Conservation (phyloP, 1,140 invertebrate genomes). For the Pachyrhynchus sulphureomaculatus region DNA sequence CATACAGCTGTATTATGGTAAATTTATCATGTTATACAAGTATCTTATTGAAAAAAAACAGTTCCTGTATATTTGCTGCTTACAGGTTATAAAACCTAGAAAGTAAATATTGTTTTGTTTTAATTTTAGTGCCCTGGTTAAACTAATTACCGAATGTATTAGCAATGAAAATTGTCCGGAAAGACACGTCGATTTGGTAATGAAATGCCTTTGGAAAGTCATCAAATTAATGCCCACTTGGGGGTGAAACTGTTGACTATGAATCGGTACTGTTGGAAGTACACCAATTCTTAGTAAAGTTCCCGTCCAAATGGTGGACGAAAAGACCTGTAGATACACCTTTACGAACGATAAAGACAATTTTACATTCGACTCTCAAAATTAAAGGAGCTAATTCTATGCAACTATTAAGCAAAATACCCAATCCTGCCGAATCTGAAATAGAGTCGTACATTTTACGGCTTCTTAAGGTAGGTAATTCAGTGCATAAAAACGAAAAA, state of each 20-base stretch:
- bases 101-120: background rate
- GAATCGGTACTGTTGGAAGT: conserved; percentile 81
- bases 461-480: conserved; percentile 63
- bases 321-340: conserved; percentile 74
- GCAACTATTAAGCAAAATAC: conserved; percentile 76
- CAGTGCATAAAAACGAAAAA: too few relatives aligned
- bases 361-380: conserved; percentile 83
- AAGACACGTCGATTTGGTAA: conserved; percentile 78
- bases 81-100: too few relatives aligned
- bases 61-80: too few relatives aligned
- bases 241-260: conserved; percentile 74
- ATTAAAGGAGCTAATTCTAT: conserved; percentile 74
- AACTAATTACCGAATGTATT: conserved; percentile 73
- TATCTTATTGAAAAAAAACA: too few relatives aligned
- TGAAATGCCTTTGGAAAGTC: conserved; percentile 89
- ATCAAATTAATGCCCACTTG: conserved; percentile 76
- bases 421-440: conserved; percentile 78
- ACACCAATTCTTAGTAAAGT: conserved; percentile 83
- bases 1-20: conserved; percentile 75
- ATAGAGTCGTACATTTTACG: conserved; percentile 77
- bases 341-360: conserved; percentile 86
- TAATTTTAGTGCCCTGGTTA: conserved; percentile 69
- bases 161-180: conserved; percentile 59
- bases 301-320: conserved; percentile 79
- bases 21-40: too few relatives aligned